These are phyloP conservation scores for Callaeas wilsoni DNA, from an alignment of 2,113 vertebrate species.

Conservation along the genomic window DNA sequence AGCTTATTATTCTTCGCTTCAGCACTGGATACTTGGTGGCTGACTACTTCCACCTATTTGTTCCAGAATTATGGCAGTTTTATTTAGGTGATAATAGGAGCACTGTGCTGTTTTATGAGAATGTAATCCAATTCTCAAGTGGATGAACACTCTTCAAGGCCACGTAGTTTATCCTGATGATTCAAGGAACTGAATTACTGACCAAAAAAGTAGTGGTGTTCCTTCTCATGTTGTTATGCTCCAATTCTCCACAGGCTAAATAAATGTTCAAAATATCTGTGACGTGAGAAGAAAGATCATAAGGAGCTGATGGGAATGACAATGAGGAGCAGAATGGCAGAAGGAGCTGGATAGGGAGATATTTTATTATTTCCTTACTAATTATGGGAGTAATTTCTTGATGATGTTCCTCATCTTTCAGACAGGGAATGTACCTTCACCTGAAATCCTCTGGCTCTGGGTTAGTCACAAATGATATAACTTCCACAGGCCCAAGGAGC, in stretches of 20 bases:
- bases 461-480: not conserved
- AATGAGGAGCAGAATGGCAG: not conserved
- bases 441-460: not conserved
- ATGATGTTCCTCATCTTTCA: not conserved
- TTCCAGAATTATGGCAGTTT: conserved; percentile 58
- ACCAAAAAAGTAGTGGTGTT: conserved; percentile 20
- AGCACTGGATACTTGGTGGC: not conserved
- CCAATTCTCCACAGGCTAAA: not conserved
- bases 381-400: not conserved
- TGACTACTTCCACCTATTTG: conserved; percentile 45
- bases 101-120: conserved; percentile 37
- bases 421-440: not conserved
- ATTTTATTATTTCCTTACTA: not conserved
- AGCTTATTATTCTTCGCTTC: not conserved
- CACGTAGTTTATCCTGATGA: not conserved
- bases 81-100: conserved; percentile 54
- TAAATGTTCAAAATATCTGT: not conserved
- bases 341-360: not conserved
- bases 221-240: not conserved
- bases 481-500: not conserved
- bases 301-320: not conserved
- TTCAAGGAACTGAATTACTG: conserved; percentile 40
- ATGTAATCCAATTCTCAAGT: conserved; percentile 50
- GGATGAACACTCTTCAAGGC: conserved; percentile 43
- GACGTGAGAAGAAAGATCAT: not conserved